Base-by-base conservation (phyloP, 2,797 vertebrate species). In the Corythornis leucogaster region DNA sequence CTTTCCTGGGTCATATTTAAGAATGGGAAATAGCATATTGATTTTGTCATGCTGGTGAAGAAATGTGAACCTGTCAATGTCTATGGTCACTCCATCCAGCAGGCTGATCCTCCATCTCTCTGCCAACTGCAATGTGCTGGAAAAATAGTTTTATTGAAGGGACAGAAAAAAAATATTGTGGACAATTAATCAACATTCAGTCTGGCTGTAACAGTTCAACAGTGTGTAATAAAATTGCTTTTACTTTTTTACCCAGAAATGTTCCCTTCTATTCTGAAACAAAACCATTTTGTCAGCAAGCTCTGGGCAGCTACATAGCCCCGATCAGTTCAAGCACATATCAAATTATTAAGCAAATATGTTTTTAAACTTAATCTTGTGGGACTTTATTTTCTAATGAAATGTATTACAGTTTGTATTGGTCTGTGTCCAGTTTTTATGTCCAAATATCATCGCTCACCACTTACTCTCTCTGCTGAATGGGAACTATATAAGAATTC, bases 11-110 rank as follows among this genome's bases (percentile, higher is more conserved):
- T 91, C 78, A 90, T 95, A 95, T 96, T 96, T 93, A 96, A 93
- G 80, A 92, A 92, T 53, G 50, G 95, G 80, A 94, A 96, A 94
- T 96, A 92, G 48, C 35, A 74, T 96, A 96, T 95, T 95, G 96
- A 96, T 96, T 96, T 94, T 93, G 77, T 86, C 90, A 63, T 76
- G 73, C 53, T 71, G 45, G 82, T 28, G 57, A 92, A 95, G 91
- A 95, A 95, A 92, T 91, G 85, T 83, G 87, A 87, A 75, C 84
- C 31, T 94, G 94, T 90, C 95, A 96, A 70, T 14, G 5, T 54
- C 89, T 90, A 46, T 76, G 80, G 84, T 91, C 84, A 77, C 71
- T 92, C 88, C 66, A 91, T 91, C 68, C 68, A 91, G 62, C 61
- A 77, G 64, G 21, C 54, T 69, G 71, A 58, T 92, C 43, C 33